Evolutionary conservation across 2,113 vertebrate species (phyloP), one percentile per base, ranked within the genome.

Genomic region (Synchiropus splendidus): DNA sequence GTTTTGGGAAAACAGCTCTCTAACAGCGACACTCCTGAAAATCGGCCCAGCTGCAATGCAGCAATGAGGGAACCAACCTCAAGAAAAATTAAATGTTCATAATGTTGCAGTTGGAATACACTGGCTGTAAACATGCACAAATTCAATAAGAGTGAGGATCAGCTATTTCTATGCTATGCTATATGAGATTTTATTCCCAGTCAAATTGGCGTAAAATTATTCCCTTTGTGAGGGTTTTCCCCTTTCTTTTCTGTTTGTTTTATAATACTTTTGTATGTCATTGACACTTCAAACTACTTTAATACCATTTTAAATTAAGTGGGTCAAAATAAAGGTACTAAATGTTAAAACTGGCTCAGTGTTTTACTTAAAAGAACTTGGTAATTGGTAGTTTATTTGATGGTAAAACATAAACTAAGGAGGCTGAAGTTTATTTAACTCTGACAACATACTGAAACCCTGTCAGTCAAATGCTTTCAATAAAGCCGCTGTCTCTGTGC

Each of bases 1-100:
- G 77, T 92, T 90, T 44, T 91, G 88, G 89, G 87, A 77, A 36
- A 82, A 84, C n/a, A 83, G 79, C 42, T 83, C 88, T 0, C 74
- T 90, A 39, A 89, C 78, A 61, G 83, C 76, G 1, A 82, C 83
- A 2, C 37, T 78, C 2, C 81, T 92, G 58, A 86, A 90, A 67
- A 88, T 91, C 16, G 81, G 79, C 2, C 89, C 88, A 0, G 31
- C 56, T 21, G 73, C 32, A 0, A 34, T 31, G 31, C 30, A 33
- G 39, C 45, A 42, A 39, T 36, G 13, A 36, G 5, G 9, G 21
- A n/a, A 47, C 17, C 32, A 44, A 50, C 9, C 35, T 17, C 8
- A 31, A 43, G 42, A 40, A 12, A 51, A 17, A 6, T 6, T 15
- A 16, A 36, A 11, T 12, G 10, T 12, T 9, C 36, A 17, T 27